Conservation (phyloP, 2,113 vertebrate species). For the Garra rufa region DNA sequence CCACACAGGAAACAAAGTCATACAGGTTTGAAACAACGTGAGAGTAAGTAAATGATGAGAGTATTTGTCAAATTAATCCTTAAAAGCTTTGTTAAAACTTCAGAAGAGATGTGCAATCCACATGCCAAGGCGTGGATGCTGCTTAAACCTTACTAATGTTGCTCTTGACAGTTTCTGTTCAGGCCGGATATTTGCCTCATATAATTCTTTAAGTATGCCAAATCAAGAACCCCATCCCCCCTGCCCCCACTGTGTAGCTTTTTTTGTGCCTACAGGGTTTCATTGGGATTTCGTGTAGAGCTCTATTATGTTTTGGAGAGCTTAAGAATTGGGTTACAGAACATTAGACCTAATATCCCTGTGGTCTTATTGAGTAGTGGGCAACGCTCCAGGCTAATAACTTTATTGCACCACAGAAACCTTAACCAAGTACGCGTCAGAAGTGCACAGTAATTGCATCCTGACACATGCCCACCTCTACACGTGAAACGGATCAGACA, state of each 20-base stretch:
- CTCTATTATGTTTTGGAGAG: conserved; percentile 35
- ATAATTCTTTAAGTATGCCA: conserved; percentile 1
- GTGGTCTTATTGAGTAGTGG: conserved; percentile 45
- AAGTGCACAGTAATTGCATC: conserved; percentile 38
- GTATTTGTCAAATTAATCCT: conserved; percentile 3
- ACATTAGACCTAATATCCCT: conserved; percentile 50
- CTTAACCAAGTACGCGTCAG: conserved; percentile 39
- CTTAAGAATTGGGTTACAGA: conserved; percentile 45
- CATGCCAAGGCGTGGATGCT: neutral
- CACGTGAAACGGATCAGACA: neutral
- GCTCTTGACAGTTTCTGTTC: conserved; percentile 1
- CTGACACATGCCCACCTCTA: conserved; percentile 5
- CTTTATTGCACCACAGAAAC: conserved; percentile 50
- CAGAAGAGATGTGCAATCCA: neutral
- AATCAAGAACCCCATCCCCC: neutral
- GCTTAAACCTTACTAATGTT: neutral
- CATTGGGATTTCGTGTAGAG: conserved; percentile 21
- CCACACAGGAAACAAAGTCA: neutral
- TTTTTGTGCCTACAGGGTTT: conserved; percentile 43
- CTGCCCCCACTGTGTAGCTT: neutral
- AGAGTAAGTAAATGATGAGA: neutral
- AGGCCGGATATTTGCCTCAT: neutral
- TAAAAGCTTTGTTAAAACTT: conserved; percentile 10
- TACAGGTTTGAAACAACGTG: neutral
- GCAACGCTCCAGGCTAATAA: conserved; percentile 42